Conservation (phyloP, 2,888 invertebrate species). For the Plebejus melissa region DNA sequence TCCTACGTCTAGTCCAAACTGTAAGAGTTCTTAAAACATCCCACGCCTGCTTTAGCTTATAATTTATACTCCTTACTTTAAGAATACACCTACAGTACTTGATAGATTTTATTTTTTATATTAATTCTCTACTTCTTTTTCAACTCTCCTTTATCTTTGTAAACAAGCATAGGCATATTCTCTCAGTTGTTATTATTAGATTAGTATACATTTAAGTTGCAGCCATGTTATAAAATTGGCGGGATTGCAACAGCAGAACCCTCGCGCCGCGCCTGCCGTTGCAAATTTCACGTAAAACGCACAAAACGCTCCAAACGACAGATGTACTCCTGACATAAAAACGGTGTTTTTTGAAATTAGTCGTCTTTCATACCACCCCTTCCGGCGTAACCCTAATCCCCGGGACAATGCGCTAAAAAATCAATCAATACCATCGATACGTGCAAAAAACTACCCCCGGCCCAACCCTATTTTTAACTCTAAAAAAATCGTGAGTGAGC, state of each 20-base stretch:
- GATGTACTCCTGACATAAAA: constrained; percentile 33
- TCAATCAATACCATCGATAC: constrained; percentile 42
- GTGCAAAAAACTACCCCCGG: constrained; percentile 30
- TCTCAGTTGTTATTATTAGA: background rate
- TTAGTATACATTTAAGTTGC: background rate
- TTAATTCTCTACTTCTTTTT: background rate
- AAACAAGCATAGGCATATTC: too few species aligned
- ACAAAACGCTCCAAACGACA: constrained; percentile 31
- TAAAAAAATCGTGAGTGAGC: constrained; percentile 15
- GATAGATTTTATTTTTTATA: background rate
- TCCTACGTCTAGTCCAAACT: background rate
- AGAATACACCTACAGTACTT: background rate
- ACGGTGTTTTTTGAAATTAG: constrained; percentile 36
- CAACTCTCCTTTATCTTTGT: too few species aligned
- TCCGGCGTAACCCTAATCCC: constrained; percentile 45
- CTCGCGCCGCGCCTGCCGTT: background rate
- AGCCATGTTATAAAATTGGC: background rate
- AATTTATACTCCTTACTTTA: too few species aligned
- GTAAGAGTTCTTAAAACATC: background rate
- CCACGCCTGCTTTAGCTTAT: background rate
- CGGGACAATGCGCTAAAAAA: constrained; percentile 41
- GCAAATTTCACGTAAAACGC: constrained; percentile 26
- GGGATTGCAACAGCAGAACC: background rate
- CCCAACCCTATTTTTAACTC: constrained; percentile 24
- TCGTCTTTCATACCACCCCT: constrained; percentile 40